Base-by-base conservation (phyloP, 2,797 vertebrate genomes). In the Lateolabrax maculatus region DNA sequence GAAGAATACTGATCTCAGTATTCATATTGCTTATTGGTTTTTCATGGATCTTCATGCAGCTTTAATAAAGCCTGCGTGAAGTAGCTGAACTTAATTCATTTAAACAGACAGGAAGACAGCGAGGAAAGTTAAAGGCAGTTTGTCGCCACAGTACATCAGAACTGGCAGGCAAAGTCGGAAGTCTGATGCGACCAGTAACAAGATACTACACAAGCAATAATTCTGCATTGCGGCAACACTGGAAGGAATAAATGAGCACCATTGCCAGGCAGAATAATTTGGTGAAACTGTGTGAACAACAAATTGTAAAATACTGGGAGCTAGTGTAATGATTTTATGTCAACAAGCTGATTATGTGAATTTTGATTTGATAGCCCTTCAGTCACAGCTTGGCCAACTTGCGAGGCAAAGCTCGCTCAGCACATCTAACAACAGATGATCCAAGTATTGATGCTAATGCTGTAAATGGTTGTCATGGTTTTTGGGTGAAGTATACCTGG, bases 361-460 rank as follows among this genome's bases (percentile, higher is more conserved):
- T 43, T 75, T 76, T 77, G 16, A 80, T 44, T 56, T n/a, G 6
- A 71, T 21, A 69, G 80, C 49, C 34, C 25, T 74, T 79, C 29
- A 71, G 46, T 78, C 69, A 75, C 53, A 73, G 71, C 36, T 74
- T 72, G 36, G 60, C n/a, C 15, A 6, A 62, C 58, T 53, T 62
- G 53, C 13, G 9, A 75, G 34, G 57, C 31, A 67, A 72, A 60
- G 71, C 53, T 25, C 57, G 27, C 43, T 84, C 72, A 81, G 76
- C 84, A 81, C 48, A 60, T 83, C 51, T 58, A 53, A 81, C 60
- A 79, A 69, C 10, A 81, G 31, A 53, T 34, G 37, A 77, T 74
- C 60, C 29, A 60, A 77, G 56, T 74, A 78, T 79, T 19, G 57
- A 83, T 77, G 53, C n/a, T 71, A 53, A 82, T 77, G 72, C 77